Evolutionary conservation across 2,797 vertebrate genomes (phyloP).

Genomic region (Ibycter americanus): DNA sequence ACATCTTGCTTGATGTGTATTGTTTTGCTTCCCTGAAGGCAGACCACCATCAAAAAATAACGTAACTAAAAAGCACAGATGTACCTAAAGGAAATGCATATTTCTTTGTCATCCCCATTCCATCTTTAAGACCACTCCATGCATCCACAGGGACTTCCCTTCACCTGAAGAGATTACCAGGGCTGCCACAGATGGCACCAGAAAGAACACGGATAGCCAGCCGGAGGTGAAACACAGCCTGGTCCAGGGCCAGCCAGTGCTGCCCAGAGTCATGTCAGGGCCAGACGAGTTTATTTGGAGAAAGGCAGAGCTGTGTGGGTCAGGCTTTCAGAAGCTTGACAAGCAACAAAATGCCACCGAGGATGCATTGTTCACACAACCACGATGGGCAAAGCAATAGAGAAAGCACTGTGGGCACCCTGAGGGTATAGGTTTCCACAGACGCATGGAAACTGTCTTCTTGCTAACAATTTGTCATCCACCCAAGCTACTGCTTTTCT

Average conservation of each 20-base stretch:
- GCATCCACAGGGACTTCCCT: not conserved
- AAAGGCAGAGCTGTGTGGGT: not conserved
- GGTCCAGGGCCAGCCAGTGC: not conserved
- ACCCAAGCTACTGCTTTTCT: constrained; percentile 25
- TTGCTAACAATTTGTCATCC: constrained; percentile 25
- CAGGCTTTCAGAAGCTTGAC: not conserved
- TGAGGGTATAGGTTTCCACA: constrained; percentile 30
- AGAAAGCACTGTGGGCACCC: not conserved
- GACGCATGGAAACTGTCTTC: not conserved
- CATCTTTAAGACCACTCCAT: not conserved
- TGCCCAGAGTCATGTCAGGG: not conserved
- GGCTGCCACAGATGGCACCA: not conserved
- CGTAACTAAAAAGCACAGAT: not conserved
- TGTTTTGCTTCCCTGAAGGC: not conserved
- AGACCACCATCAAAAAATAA: not conserved
- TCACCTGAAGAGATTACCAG: not conserved
- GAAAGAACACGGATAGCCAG: not conserved
- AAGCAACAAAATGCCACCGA: not conserved
- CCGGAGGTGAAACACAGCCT: not conserved
- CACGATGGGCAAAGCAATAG: not conserved
- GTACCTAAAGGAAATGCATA: not conserved
- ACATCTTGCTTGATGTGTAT: not conserved
- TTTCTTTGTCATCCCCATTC: not conserved
- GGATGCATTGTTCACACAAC: not conserved
- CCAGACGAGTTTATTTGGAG: not conserved